phyloP scores from a whole-genome alignment of 2,888 invertebrate genomes.

The Mythimna pallens region DNA sequence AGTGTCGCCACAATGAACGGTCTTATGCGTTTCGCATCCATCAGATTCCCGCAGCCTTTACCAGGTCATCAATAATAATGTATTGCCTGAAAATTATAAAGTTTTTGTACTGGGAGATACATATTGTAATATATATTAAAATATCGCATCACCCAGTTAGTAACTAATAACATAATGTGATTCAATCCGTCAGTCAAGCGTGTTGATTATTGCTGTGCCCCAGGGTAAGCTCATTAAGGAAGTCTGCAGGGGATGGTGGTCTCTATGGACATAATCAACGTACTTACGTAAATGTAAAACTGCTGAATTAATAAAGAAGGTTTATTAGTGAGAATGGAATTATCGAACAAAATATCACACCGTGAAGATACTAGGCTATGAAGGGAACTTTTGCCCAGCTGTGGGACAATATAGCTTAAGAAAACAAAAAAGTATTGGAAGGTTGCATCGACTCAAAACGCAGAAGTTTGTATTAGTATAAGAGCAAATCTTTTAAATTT shows the following conservation, averaged over 20 bases:
- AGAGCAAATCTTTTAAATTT: too few species aligned
- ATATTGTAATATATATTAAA: slow-evolving; percentile 1
- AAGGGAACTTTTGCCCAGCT: too few species aligned
- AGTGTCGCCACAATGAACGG: too few species aligned
- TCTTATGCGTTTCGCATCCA: too few species aligned
- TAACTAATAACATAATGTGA: slow-evolving; percentile 31
- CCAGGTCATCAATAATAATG: not conserved
- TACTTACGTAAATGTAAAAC: not conserved
- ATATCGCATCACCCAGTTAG: slow-evolving; percentile 19
- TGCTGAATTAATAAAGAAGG: not conserved
- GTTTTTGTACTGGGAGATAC: not conserved
- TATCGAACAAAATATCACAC: too few species aligned
- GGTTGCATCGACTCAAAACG: too few species aligned
- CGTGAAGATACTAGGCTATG: too few species aligned
- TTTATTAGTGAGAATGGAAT: not conserved
- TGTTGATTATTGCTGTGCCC: slow-evolving; percentile 31
- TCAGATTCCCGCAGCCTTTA: too few species aligned
- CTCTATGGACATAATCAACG: not conserved
- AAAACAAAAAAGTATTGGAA: too few species aligned
- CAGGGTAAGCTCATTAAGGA: slow-evolving; percentile 28
- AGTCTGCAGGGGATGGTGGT: not conserved
- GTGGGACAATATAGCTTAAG: too few species aligned
- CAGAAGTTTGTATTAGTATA: too few species aligned
- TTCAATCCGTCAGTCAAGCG: slow-evolving; percentile 29
- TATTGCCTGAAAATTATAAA: not conserved